phyloP scores from a whole-genome alignment of 2,797 vertebrate genomes.

The Pangasius djambal region DNA sequence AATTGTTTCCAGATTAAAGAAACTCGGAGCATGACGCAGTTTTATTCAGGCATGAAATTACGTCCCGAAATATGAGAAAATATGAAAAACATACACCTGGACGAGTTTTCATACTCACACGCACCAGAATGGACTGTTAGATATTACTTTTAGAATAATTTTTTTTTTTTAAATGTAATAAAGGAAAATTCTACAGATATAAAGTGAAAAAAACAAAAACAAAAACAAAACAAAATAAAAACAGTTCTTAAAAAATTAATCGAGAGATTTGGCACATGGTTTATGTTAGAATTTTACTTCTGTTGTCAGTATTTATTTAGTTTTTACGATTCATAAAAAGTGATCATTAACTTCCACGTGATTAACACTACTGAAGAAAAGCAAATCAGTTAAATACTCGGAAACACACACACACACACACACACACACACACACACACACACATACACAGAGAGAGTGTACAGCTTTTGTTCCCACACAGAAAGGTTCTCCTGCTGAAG shows the following conservation, averaged over 20 bases:
- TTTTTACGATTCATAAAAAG: background rate
- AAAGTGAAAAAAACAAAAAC: background rate
- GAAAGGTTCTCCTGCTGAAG: background rate
- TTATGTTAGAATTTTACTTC: background rate
- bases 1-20: slow-evolving; percentile 84
- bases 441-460: background rate
- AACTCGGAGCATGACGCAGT: slow-evolving; percentile 78
- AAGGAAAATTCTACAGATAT: too few relatives aligned
- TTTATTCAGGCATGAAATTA: slow-evolving; percentile 83
- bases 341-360: background rate
- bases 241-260: background rate
- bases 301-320: background rate
- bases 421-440: background rate
- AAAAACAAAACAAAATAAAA: background rate
- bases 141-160: background rate
- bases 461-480: background rate
- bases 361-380: background rate
- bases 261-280: background rate
- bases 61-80: slow-evolving; percentile 60
- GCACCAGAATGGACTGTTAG: background rate
- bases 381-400: background rate
- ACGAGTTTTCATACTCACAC: background rate
- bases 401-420: background rate
- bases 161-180: background rate
- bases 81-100: slow-evolving; percentile 29